Evolutionary conservation across 2,113 vertebrate species (phyloP).

Genomic region (Acanthisitta chloris): DNA sequence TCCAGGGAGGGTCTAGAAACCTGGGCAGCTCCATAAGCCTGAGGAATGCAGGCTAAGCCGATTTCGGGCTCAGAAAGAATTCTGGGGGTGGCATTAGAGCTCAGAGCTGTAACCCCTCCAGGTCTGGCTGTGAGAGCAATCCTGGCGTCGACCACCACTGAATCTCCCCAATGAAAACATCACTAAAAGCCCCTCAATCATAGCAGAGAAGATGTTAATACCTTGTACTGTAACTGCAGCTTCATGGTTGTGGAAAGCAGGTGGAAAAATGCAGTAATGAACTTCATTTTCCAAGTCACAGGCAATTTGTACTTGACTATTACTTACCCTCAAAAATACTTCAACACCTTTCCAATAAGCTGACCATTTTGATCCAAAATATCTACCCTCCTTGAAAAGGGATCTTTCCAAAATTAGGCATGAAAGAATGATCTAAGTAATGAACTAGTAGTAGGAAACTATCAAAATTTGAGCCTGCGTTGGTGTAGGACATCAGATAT

Average conservation of each 20-base stretch:
- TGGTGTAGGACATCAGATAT: background rate
- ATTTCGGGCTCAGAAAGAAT: conserved; percentile 61
- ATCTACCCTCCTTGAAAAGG: background rate
- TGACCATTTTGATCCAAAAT: background rate
- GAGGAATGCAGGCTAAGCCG: conserved; percentile 80
- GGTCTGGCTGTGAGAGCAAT: background rate
- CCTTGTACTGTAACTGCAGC: background rate
- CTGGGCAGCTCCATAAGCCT: conserved; percentile 74
- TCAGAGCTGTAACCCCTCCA: conserved; percentile 79
- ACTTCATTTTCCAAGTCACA: background rate
- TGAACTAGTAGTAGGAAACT: background rate
- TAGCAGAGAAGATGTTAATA: background rate
- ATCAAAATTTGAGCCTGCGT: background rate
- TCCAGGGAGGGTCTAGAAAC: conserved; percentile 4
- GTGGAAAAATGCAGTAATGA: background rate
- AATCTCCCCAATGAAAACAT: background rate
- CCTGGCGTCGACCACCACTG: background rate
- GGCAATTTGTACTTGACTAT: background rate
- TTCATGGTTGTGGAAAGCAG: background rate
- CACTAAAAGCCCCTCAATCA: accelerated
- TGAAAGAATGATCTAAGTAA: background rate
- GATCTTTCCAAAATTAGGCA: background rate
- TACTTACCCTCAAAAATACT: background rate
- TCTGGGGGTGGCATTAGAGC: conserved; percentile 66
- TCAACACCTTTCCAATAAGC: background rate